Base-by-base conservation (phyloP, 2,888 invertebrate species). In the Mythimna albipuncta region DNA sequence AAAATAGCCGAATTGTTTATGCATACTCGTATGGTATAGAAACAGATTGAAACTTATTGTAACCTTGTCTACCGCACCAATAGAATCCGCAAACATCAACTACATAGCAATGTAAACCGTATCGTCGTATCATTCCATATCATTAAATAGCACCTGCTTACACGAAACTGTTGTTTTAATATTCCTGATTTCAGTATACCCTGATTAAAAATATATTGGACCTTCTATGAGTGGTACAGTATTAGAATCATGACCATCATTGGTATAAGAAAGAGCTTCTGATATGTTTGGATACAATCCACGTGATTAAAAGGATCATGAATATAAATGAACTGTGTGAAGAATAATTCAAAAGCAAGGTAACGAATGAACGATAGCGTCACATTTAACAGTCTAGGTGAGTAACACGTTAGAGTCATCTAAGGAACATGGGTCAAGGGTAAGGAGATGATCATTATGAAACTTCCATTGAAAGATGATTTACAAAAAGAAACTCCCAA, bases 41-140 rank as follows among this genome's bases (percentile, higher is more conserved):
- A 69, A 62, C 59, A 54, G 57, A 77, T 71, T 64, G 10, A 62
- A 58, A 68, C 50, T 64, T 74, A 70, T 64, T 67, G 26, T 52
- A 69, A 55, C 38, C 50, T 44, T 73, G 54, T 75, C 54, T 54
- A 55, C 62, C 58, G 52, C 38, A 61, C 52, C 71, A 73, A 74
- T 75, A 79, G 32, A 61, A 73, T n/a, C 57, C 58, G 62, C 63
- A 16, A 55, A 59, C 65, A 59, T 63, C 66, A 75, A 69, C 38
- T 72, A 66, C 35, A 70, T 72, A 72, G 59, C 70, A 68, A 72
- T 69, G 76, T 83, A 63, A 78, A 75, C 79, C 78, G 69, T 72
- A 83, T 75, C 70, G 76, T 77, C 69, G 79, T 84, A 78, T 84
- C 79, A 87, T 85, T 87, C 79, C 83, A 73, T 69, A 78, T 61